Evolutionary conservation across 2,797 vertebrate genomes (phyloP), one percentile per base, ranked within the genome.

Genomic region (Chaetophractus vellerosus): DNA sequence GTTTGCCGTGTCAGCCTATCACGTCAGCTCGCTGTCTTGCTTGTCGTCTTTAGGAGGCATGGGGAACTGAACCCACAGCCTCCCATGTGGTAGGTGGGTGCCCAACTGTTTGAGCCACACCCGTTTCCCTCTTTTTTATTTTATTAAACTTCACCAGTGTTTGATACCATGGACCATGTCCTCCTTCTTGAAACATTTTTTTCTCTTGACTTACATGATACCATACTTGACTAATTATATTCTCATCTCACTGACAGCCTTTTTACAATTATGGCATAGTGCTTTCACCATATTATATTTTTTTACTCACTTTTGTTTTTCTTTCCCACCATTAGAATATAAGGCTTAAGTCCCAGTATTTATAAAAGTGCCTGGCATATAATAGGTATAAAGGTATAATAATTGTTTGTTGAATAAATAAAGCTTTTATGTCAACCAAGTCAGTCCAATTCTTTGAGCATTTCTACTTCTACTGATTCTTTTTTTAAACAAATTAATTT

Each of bases 381-480:
- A 52, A n/a, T 52, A 45, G 21, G 16, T 92, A 38, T 38, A 38
- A 38, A 38, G 6, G 4, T 83, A 64, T 78, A 48, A 50, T 79
- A 71, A 59, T 68, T 88, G 80, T 52, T 74, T 85, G 66, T 50
- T 59, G 48, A 85, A 68, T 95, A 85, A 74, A 85, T 95, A 31
- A 66, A 93, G 38, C 85, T 23, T 81, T 68, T 85, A 38, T 68
- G 36, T 69, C 81, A 85, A 55, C 41, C 74, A 41, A 93, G 24
- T 52, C 50, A 87, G 36, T 59, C 45, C 45, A 76, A 5, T 95
- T 88, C 61, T 86, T 80, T 86, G 31, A 45, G 36, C 23, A 36
- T 87, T 72, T 72, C 19, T 14, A 93, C 55, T 93, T 91, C 55
- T 19, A 33, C 31, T 93, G 48, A 72, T 69, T 87, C 61, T 82